Evolutionary conservation across 2,113 vertebrate species (phyloP).

Genomic region (Poeciliopsis occidentalis): DNA sequence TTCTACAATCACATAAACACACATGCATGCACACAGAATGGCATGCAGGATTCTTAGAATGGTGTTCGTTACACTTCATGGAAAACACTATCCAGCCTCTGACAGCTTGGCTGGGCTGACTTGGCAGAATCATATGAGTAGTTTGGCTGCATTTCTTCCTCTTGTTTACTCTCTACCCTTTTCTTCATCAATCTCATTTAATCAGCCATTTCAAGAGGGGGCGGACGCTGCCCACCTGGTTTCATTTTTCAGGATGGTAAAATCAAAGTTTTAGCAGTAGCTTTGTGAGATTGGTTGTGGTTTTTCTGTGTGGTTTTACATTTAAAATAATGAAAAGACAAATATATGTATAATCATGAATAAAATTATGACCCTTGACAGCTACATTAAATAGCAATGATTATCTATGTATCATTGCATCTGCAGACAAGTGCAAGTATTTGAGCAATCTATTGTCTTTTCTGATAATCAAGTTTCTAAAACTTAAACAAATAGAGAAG

Average conservation of each 20-base stretch:
- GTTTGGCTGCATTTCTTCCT: constrained; percentile 45
- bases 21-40: background rate
- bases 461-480: background rate
- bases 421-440: background rate
- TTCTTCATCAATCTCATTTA: constrained; percentile 61
- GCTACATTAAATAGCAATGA: background rate
- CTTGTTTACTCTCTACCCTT: constrained; percentile 33
- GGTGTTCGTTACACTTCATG: constrained; percentile 46
- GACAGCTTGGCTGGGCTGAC: constrained; percentile 63
- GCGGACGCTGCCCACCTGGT: constrained; percentile 47
- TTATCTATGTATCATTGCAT: background rate
- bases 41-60: constrained; percentile 8
- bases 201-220: constrained; percentile 46
- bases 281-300: background rate
- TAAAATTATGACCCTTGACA: background rate
- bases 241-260: background rate
- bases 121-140: constrained; percentile 55
- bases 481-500: background rate
- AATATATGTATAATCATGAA: background rate
- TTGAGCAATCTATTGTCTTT: background rate
- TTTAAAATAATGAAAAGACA: background rate
- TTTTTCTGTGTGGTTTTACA: constrained; percentile 1
- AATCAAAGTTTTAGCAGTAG: constrained; percentile 5
- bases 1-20: constrained; percentile 1
- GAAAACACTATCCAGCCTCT: constrained; percentile 46